Percentiles rank a stretch among this genome's conserved stretches.
These are phyloP conservation scores for Caligus rogercresseyi DNA, from an alignment of 1,140 invertebrate genomes.

Conservation along the genomic window DNA sequence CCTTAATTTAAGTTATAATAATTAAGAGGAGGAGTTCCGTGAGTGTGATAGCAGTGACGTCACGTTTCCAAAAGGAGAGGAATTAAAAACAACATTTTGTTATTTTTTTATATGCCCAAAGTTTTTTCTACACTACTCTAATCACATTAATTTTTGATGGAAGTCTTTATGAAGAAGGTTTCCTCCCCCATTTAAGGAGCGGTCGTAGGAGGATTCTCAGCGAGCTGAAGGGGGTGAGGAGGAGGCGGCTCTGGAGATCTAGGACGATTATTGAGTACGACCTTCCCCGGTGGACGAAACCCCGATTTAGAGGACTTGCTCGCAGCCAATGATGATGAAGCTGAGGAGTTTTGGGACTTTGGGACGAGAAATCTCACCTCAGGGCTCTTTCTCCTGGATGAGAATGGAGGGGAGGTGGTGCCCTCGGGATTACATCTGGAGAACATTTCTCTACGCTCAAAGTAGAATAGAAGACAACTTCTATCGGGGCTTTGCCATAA, in stretches of 20 bases:
- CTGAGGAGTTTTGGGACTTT: slow-evolving; percentile 20
- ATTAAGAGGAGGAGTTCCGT: too few relatives aligned
- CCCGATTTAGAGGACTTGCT: slow-evolving; percentile 66
- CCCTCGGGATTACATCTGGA: background rate
- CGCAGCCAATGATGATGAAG: slow-evolving; percentile 44
- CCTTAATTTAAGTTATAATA: too few relatives aligned
- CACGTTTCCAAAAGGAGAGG: too few relatives aligned
- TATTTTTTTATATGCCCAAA: too few relatives aligned
- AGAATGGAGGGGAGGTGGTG: slow-evolving; percentile 24
- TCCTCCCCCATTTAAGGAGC: too few relatives aligned
- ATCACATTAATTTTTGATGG: too few relatives aligned
- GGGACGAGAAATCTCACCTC: slow-evolving; percentile 17
- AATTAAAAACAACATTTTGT: too few relatives aligned
- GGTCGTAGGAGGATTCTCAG: background rate
- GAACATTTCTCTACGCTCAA: slow-evolving; percentile 14
- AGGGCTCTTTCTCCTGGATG: slow-evolving; percentile 20
- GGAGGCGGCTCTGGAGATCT: slow-evolving; percentile 20
- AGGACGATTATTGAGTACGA: slow-evolving; percentile 67
- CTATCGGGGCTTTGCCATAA: background rate
- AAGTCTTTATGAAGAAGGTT: too few relatives aligned
- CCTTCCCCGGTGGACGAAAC: slow-evolving; percentile 48
- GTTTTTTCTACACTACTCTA: too few relatives aligned
- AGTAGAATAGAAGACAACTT: slow-evolving; percentile 11
- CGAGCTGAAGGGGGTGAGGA: background rate
- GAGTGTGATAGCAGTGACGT: too few relatives aligned